Evolutionary conservation across 1,140 invertebrate genomes (phyloP).

Genomic region (Ectropis grisescens): DNA sequence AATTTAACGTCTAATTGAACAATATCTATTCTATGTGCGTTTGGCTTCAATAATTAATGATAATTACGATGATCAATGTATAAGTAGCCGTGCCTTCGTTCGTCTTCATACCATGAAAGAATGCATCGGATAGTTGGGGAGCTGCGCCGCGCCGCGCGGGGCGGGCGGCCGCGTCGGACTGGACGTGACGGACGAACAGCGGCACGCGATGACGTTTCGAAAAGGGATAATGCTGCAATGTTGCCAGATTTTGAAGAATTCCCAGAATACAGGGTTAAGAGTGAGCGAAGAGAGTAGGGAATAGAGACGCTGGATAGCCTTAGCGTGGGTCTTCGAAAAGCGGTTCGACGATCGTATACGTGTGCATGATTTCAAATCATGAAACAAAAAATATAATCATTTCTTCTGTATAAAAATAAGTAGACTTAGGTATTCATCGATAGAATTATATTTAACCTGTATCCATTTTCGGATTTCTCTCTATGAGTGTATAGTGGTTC

Average conservation of each 20-base stretch:
- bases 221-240: constrained; percentile 11
- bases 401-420: constrained; percentile 58
- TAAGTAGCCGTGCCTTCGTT: constrained; percentile 66
- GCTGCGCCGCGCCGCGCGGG: constrained; percentile 26
- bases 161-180: constrained; percentile 16
- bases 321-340: constrained; percentile 45
- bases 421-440: constrained; percentile 63
- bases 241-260: constrained; percentile 14
- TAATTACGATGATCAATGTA: constrained; percentile 46
- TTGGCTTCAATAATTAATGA: constrained; percentile 50
- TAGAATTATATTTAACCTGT: constrained; percentile 67
- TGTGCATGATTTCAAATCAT: constrained; percentile 59
- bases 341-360: constrained; percentile 59
- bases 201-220: constrained; percentile 17
- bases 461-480: constrained; percentile 68
- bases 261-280: constrained; percentile 38
- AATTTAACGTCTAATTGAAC: constrained; percentile 54
- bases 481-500: constrained; percentile 67
- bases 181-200: constrained; percentile 18
- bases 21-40: constrained; percentile 62
- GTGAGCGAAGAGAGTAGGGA: constrained; percentile 18
- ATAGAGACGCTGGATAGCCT: constrained; percentile 24
- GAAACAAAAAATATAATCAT: constrained; percentile 42
- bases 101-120: constrained; percentile 50
- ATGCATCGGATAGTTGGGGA: constrained; percentile 28